Percentiles rank a stretch among this genome's conserved stretches.
phyloP scores from a whole-genome alignment of 2,888 invertebrate genomes.

The Pristionchus mayeri region DNA sequence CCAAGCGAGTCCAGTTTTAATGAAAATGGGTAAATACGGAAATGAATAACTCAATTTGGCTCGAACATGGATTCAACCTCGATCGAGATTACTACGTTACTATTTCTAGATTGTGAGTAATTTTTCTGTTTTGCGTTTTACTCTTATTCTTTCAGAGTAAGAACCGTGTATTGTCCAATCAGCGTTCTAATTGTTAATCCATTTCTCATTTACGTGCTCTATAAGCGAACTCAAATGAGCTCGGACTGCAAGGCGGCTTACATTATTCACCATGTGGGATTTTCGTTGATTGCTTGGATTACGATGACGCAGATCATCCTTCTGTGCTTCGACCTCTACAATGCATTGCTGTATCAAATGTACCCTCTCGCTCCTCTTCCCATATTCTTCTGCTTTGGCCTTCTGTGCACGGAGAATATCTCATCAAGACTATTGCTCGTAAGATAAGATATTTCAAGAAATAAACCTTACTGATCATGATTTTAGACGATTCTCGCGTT shows the following conservation, averaged over 20 bases:
- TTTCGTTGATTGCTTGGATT: not conserved
- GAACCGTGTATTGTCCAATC: not conserved
- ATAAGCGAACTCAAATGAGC: not conserved
- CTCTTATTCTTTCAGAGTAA: not conserved
- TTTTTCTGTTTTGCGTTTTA: not conserved
- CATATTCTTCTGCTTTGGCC: not conserved
- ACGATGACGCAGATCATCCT: not conserved
- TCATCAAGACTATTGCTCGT: not conserved
- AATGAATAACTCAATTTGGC: too few relatives aligned
- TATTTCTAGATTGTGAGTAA: not conserved
- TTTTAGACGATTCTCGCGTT: slow-evolving; percentile 17
- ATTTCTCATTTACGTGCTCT: not conserved
- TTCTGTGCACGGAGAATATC: not conserved
- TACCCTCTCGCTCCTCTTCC: slow-evolving; percentile 12
- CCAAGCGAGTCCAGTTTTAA: too few relatives aligned
- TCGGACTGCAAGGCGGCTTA: not conserved
- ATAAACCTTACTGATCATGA: not conserved
- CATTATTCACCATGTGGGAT: not conserved
- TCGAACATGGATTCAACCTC: not conserved
- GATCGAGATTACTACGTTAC: not conserved
- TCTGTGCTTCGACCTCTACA: slow-evolving; percentile 1
- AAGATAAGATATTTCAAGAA: not conserved
- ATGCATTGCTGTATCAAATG: slow-evolving; percentile 15
- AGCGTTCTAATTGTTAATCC: slow-evolving; percentile 2
- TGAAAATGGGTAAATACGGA: too few relatives aligned